phyloP scores from a whole-genome alignment of 2,113 vertebrate species.

The Sinocyclocheilus rhinocerous region DNA sequence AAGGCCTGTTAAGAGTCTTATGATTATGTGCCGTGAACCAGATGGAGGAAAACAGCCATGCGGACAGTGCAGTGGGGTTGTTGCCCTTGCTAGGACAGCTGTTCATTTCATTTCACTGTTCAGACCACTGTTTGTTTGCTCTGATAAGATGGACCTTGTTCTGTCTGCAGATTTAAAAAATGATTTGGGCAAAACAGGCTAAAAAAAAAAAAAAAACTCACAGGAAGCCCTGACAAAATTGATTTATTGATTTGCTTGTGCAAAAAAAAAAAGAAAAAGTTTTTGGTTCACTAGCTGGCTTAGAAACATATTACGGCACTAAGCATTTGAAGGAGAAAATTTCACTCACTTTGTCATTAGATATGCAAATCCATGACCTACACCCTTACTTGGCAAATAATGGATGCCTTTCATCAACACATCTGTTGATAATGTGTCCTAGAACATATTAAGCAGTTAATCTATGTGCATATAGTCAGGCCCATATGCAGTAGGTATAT shows the following conservation, averaged over 20 bases:
- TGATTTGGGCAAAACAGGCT: background rate
- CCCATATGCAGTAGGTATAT: background rate
- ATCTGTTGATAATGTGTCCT: background rate
- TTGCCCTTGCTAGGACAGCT: conserved; percentile 30
- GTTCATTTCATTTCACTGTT: conserved; percentile 8
- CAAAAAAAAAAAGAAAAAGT: conserved; percentile 27
- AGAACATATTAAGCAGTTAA: background rate
- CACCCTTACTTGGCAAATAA: background rate
- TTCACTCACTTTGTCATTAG: background rate
- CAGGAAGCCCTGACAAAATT: background rate
- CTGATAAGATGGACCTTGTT: conserved; percentile 30
- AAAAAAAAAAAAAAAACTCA: background rate
- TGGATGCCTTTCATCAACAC: background rate
- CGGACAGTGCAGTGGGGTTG: conserved; percentile 1
- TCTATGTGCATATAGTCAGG: background rate
- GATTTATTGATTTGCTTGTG: conserved; percentile 26
- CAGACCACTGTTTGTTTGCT: conserved; percentile 10
- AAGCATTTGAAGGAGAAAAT: background rate
- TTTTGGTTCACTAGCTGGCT: background rate
- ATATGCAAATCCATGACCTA: background rate
- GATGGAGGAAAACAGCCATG: conserved; percentile 40
- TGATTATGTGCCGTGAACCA: conserved; percentile 48
- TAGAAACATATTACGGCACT: background rate
- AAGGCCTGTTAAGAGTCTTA: conserved; percentile 38
- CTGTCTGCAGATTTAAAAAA: background rate